Evolutionary conservation across 2,113 vertebrate genomes (phyloP).

Genomic region (Pluvialis apricaria): DNA sequence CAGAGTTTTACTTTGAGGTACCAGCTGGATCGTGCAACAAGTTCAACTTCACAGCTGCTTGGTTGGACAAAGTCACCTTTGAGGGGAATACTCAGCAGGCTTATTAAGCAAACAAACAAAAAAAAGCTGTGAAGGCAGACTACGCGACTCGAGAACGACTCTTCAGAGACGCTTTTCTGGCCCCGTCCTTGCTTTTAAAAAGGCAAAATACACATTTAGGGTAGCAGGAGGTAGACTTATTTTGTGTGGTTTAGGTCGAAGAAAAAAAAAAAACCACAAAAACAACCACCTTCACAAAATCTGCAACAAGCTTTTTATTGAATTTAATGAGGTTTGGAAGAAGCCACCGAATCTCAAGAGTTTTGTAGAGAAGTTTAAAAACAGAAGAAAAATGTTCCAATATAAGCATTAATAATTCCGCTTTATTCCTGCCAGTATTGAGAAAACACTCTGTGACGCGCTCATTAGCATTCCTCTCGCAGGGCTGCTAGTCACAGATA

Average conservation of each 20-base stretch:
- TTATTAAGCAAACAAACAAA: background rate
- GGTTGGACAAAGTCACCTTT: slow-evolving; percentile 1
- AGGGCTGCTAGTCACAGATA: slow-evolving; percentile 60
- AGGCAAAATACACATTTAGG: background rate
- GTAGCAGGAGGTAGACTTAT: background rate
- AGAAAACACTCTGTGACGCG: background rate
- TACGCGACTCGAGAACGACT: background rate
- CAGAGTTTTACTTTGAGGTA: background rate
- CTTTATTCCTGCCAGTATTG: background rate
- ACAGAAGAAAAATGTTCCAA: slow-evolving; percentile 15
- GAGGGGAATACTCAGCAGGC: background rate
- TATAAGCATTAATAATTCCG: background rate
- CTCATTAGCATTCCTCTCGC: slow-evolving; percentile 12
- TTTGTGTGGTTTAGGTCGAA: background rate
- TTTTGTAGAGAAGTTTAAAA: background rate
- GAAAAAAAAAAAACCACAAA: background rate
- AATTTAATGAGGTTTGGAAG: slow-evolving; percentile 8
- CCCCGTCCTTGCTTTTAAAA: background rate
- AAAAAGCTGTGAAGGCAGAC: background rate
- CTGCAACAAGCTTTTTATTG: slow-evolving; percentile 20
- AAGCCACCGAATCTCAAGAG: background rate
- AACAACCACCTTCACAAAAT: background rate
- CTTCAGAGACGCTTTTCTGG: background rate
- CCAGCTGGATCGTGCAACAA: background rate
- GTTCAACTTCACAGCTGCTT: background rate